phyloP scores from a whole-genome alignment of 2,888 invertebrate species.

The Nezara viridula region DNA sequence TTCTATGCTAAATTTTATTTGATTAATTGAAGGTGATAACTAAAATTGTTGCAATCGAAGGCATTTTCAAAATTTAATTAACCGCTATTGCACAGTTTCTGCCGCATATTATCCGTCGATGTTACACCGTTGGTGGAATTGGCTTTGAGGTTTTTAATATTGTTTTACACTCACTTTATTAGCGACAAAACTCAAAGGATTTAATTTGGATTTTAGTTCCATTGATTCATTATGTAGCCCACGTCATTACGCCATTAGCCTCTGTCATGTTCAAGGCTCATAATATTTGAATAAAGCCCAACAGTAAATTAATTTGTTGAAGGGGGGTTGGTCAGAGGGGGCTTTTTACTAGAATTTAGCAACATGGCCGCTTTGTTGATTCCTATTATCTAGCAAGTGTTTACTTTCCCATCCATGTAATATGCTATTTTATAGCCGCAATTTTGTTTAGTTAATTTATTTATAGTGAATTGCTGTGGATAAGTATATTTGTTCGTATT shows the following conservation, averaged over 20 bases:
- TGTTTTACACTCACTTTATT: neutral
- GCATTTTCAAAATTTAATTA: neutral
- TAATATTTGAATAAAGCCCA: neutral
- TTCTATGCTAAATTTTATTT: too few species aligned
- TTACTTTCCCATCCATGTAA: neutral
- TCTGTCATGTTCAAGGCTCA: neutral
- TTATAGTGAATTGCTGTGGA: too few species aligned
- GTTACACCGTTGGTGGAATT: neutral
- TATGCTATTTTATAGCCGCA: neutral
- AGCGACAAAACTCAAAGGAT: neutral
- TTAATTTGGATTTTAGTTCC: neutral
- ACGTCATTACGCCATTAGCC: neutral
- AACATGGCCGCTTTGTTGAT: neutral
- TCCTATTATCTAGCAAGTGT: neutral
- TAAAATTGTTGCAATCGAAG: neutral
- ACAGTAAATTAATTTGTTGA: neutral
- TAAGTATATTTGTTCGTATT: too few species aligned
- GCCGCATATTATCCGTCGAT: neutral
- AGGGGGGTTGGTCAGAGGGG: neutral
- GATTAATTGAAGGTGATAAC: too few species aligned
- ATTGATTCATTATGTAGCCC: neutral
- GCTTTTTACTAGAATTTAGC: neutral
- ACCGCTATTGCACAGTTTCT: neutral
- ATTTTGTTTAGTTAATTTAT: neutral
- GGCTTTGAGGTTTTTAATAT: neutral